Conservation (phyloP, 2,113 vertebrate species). For the zebrafish (Danio rerio) region GRCz12tu NC_133197.1:389001-389500, state of each 20-base stretch:
- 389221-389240: constrained; percentile 30
- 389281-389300: constrained; percentile 12
- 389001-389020: too few relatives aligned
- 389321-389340: too few relatives aligned
- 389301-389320: not conserved
- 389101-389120: constrained; percentile 2
- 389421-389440: too few relatives aligned
- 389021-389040: not conserved
- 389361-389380: too few relatives aligned
- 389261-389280: not conserved
- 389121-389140: constrained; percentile 22
- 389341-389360: too few relatives aligned
- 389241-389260: not conserved
- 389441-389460: too few relatives aligned
- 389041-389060: too few relatives aligned
- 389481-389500: too few relatives aligned
- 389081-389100: not conserved
- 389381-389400: too few relatives aligned
- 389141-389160: constrained; percentile 8
- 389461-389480: too few relatives aligned
- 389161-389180: constrained; percentile 9
- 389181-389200: constrained; percentile 15
- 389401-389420: too few relatives aligned
- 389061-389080: too few relatives aligned
- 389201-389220: constrained; percentile 14